phyloP scores from a whole-genome alignment of 2,888 invertebrate species.

The Cheilosia soror region DNA sequence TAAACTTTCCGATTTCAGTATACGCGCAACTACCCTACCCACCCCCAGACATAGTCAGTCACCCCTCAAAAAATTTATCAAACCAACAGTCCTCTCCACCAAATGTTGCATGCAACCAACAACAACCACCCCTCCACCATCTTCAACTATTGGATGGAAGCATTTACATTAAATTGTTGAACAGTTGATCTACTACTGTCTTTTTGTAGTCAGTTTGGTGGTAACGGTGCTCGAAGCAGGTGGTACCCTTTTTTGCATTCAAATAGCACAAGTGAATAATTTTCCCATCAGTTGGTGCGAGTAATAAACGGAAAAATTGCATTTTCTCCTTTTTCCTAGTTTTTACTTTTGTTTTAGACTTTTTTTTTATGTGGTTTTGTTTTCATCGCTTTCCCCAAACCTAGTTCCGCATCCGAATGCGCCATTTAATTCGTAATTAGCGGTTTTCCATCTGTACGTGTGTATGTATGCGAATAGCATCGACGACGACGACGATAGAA shows the following conservation, averaged over 20 bases:
- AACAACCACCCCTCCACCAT: slow-evolving; percentile 4
- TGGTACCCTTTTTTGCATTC: slow-evolving; percentile 43
- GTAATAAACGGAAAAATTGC: slow-evolving; percentile 26
- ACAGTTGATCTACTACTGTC: slow-evolving; percentile 22
- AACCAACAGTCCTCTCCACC: slow-evolving; percentile 11
- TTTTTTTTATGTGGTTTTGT: slow-evolving; percentile 15
- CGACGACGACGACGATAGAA: background rate
- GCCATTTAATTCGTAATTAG: background rate
- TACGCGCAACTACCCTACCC: background rate
- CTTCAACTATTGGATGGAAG: background rate
- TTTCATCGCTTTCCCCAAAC: slow-evolving; percentile 11
- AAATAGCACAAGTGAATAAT: slow-evolving; percentile 8
- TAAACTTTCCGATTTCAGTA: no score
- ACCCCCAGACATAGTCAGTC: background rate
- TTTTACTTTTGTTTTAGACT: slow-evolving; percentile 48
- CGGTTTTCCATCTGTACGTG: slow-evolving; percentile 7
- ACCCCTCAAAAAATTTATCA: background rate
- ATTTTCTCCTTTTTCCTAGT: slow-evolving; percentile 50
- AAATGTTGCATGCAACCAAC: slow-evolving; percentile 46
- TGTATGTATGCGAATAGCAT: background rate
- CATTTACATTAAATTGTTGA: slow-evolving; percentile 16
- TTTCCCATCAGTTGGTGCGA: slow-evolving; percentile 24
- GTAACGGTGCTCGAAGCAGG: slow-evolving; percentile 49
- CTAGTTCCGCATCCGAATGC: slow-evolving; percentile 23
- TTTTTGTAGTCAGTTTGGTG: slow-evolving; percentile 60